phyloP scores from a whole-genome alignment of 30 jellyfish, hydroid and myxozoan genomes.

The Sanderia malayensis region DNA sequence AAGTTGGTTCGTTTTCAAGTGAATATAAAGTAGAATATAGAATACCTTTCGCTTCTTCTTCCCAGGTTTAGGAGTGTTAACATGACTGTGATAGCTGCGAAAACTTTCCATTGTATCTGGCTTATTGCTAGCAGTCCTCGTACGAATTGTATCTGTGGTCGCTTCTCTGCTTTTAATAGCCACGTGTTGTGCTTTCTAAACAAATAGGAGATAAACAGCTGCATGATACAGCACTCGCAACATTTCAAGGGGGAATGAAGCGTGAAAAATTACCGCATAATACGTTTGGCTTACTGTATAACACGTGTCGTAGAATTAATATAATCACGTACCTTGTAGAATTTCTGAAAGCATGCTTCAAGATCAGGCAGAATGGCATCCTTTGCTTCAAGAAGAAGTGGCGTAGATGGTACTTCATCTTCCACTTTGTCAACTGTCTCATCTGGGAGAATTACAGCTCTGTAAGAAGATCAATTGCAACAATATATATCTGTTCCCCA shows the following conservation, averaged over 20 bases:
- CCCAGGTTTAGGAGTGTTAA: slow-evolving; percentile 44
- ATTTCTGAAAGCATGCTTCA: slow-evolving; percentile 47
- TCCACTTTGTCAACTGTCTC: slow-evolving; percentile 47
- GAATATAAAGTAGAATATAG: too few relatives aligned
- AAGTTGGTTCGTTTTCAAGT: too few relatives aligned
- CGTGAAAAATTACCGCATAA: too few relatives aligned
- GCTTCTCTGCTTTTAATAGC: slow-evolving; percentile 14
- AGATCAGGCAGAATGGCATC: slow-evolving; percentile 61
- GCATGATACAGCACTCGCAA: too few relatives aligned
- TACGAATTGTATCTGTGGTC: slow-evolving; percentile 10
- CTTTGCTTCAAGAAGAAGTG: slow-evolving; percentile 70
- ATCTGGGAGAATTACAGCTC: slow-evolving; percentile 69
- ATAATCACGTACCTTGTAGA: slow-evolving; percentile 64
- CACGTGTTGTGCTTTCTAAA: not conserved
- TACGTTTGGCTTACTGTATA: too few relatives aligned
- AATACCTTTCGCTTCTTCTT: slow-evolving; percentile 63
- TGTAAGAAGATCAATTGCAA: too few relatives aligned
- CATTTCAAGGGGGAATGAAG: too few relatives aligned
- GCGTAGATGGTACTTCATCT: slow-evolving; percentile 68
- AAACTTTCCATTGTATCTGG: slow-evolving; percentile 71
- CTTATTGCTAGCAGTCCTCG: slow-evolving; percentile 36
- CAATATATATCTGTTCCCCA: too few relatives aligned
- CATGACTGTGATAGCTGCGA: slow-evolving; percentile 55
- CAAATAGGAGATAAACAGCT: too few relatives aligned
- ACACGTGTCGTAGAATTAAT: too few relatives aligned